phyloP scores from a whole-genome alignment of 2,113 vertebrate species.

The Neotragus moschatus region DNA sequence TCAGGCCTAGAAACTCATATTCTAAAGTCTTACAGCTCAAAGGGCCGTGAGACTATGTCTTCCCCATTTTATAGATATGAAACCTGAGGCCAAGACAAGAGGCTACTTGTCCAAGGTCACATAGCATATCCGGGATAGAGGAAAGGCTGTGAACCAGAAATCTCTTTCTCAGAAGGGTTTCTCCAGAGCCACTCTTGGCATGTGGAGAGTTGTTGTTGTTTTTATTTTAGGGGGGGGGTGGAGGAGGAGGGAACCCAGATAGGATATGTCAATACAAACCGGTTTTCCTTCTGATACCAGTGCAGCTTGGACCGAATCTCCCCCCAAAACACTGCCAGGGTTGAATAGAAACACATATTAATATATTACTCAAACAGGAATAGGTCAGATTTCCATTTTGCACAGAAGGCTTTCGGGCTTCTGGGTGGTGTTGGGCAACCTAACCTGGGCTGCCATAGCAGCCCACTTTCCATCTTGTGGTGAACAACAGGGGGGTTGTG shows the following conservation, averaged over 20 bases:
- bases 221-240: neutral
- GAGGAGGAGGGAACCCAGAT: neutral
- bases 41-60: neutral
- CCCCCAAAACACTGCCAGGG: neutral
- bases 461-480: neutral
- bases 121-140: neutral
- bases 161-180: neutral
- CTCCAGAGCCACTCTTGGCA: neutral
- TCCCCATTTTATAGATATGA: neutral
- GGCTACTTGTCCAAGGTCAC: neutral
- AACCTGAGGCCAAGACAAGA: neutral
- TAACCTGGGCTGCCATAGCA: neutral
- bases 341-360: neutral
- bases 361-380: neutral
- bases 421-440: neutral
- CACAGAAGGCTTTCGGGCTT: neutral
- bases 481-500: too few relatives aligned
- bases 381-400: neutral
- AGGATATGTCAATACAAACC: neutral
- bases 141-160: neutral
- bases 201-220: neutral
- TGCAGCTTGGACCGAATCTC: neutral
- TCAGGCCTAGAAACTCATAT: neutral
- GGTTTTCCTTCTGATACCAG: neutral
- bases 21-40: neutral